phyloP scores from a whole-genome alignment of 2,113 vertebrate species.

The Coptodon rendalli region DNA sequence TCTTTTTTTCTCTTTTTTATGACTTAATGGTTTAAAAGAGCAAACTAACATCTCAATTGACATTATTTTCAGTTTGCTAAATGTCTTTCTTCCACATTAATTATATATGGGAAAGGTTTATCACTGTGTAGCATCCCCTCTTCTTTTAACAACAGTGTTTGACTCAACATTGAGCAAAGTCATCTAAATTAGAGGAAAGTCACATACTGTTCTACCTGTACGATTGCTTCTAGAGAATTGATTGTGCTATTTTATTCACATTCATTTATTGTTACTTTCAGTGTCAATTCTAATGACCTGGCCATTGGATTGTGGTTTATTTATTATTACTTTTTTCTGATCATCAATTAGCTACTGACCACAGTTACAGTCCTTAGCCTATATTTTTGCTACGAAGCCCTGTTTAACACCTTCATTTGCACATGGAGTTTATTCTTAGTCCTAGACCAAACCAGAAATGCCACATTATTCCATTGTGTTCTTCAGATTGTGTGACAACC shows the following conservation, averaged over 20 bases:
- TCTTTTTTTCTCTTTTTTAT: background rate
- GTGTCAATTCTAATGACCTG: background rate
- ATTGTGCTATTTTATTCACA: background rate
- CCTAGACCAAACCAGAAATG: background rate
- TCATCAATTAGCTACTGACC: background rate
- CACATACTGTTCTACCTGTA: background rate
- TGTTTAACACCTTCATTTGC: background rate
- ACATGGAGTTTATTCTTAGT: background rate
- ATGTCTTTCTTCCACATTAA: background rate
- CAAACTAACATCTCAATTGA: background rate
- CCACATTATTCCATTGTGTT: background rate
- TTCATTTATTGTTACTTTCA: background rate
- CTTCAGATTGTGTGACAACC: constrained; percentile 85
- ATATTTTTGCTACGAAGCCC: background rate
- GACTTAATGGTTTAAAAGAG: background rate
- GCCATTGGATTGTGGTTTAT: background rate
- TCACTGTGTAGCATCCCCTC: background rate
- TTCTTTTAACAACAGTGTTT: background rate
- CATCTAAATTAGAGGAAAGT: background rate
- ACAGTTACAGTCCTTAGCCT: background rate
- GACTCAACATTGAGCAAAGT: background rate
- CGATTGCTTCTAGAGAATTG: background rate
- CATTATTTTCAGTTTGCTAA: background rate
- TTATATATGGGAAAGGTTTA: background rate
- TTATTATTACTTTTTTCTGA: background rate